phyloP scores from a whole-genome alignment of 1,140 invertebrate genomes.

The Drosophila fuyamai region DNA sequence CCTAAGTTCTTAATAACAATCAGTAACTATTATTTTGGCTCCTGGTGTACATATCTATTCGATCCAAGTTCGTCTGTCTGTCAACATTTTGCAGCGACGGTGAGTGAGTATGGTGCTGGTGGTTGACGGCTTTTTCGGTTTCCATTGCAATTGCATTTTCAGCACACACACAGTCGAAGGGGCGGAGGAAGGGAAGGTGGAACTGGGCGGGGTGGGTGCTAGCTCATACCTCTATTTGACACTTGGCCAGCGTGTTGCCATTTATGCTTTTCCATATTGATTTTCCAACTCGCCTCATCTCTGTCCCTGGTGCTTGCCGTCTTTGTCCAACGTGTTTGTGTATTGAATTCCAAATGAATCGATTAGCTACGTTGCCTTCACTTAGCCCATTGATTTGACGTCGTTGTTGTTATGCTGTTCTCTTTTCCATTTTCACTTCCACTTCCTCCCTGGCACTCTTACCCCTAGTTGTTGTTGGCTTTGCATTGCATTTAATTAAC shows the following conservation, averaged over 20 bases:
- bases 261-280: conserved; percentile 79
- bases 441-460: conserved; percentile 12
- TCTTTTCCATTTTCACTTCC: conserved; percentile 38
- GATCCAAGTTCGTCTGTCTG: conserved; percentile 41
- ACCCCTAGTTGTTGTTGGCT: conserved; percentile 43
- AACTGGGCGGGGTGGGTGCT: background rate
- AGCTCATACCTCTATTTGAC: conserved; percentile 54
- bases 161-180: conserved; percentile 40
- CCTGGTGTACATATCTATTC: conserved; percentile 10
- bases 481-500: conserved; percentile 78
- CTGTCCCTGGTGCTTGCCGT: conserved; percentile 4
- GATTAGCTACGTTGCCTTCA: conserved; percentile 72
- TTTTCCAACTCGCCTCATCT: conserved; percentile 54
- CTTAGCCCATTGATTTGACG: conserved; percentile 58
- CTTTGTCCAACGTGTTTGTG: conserved; percentile 62
- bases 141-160: conserved; percentile 57
- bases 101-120: conserved; percentile 47
- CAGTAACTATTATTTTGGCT: background rate
- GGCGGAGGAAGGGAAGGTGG: conserved; percentile 12
- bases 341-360: conserved; percentile 81
- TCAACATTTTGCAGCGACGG: conserved; percentile 60
- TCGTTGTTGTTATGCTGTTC: conserved; percentile 54
- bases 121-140: conserved; percentile 64
- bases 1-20: background rate
- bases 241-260: conserved; percentile 69